Evolutionary conservation across 2,888 invertebrate species (phyloP), one percentile per base, ranked within the genome.

Genomic region (Folsomia manolachei): DNA sequence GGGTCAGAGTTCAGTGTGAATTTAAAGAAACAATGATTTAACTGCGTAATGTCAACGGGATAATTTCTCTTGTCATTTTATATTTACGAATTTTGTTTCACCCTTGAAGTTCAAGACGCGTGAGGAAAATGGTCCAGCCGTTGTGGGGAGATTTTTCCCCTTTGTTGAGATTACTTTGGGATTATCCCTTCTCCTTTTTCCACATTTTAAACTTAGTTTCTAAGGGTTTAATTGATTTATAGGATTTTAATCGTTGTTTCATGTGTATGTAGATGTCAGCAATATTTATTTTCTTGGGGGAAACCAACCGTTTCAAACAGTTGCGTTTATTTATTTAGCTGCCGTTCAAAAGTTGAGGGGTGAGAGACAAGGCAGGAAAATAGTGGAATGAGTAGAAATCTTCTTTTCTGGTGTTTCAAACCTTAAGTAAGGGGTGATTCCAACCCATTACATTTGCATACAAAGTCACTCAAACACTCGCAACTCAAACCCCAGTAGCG

Each of bases 171-270:
- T 39, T 39, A 39, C 7, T 39, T 14, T 9, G 39, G 14, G 39
- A 39, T 14, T 4, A 39, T 9, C 39, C 4, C 39, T 39, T 14
- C 7, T 39, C 39, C 7, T 39, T 39, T n/a, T n/a, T n/a, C n/a
- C n/a, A n/a, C 39, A 39, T 39, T 4, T 39, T 9, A 39, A 39
- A 39, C 14, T 39, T 39, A 39, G 39, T 39, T 39, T 39, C 39
- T 39, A n/a, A 25, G 23, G 26, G 26, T 11, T 64, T 64, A 27
- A 21, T 11, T 64, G 64, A 64, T 64, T 64, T 64, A 64, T 64
- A 18, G 64, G n/a, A 27, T 64, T 64, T 64, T 64, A 64, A 64
- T 64, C 25, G 64, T 27, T 64, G 27, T 26, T 64, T 64, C 64
- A 64, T 25, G n/a, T n/a, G n/a, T n/a, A 64, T 64, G 64, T 19